Base-by-base conservation (phyloP, 2,888 invertebrate species). In the Chalcis sispes region DNA sequence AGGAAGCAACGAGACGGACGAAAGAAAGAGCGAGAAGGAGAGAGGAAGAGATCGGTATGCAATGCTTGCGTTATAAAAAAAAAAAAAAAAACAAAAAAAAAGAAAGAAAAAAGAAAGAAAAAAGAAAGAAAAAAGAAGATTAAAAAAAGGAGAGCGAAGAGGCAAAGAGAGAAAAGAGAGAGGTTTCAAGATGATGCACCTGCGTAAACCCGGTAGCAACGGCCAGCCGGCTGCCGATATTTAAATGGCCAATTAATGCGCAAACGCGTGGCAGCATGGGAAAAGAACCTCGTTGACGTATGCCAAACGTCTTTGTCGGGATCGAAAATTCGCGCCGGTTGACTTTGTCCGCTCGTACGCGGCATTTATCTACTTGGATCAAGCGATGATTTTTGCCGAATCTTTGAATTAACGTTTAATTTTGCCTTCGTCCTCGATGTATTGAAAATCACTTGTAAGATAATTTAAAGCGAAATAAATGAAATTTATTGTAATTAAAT, bases 221-320 rank as follows among this genome's bases (percentile, higher is more conserved):
- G 5, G 27, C 25, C 50, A 32, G n/a, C n/a, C 10, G n/a, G 8
- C 61, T 20, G 18, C 27, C 36, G 65, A 72, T 73, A 73, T 73
- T 73, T 62, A 70, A 75, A 75, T 66, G 65, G 27, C 46, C 48
- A 75, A 75, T 75, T 69, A 71, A 65, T 40, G 59, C 65, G 29
- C 42, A n/a, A n/a, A 13, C 8, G 52, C 27, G 13, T 42, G 10
- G 20, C 3, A 5, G 46, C 18, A 15, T 18, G 62, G 5, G 3
- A 50, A 59, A 59, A 29, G 59, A 50, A 2, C 25, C 18, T 10
- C 46, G 67, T 54, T 72, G 56, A 61, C 67, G 62, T 67, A 42
- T 67, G 42, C 65, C 62, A 42, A 70, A 62, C 18, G 27, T 52
- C 29, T 50, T 50, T 20, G 4, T n/a, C n/a, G n/a, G n/a, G n/a